phyloP scores from a whole-genome alignment of 1,140 invertebrate genomes.

The Medauroidea extradentata region DNA sequence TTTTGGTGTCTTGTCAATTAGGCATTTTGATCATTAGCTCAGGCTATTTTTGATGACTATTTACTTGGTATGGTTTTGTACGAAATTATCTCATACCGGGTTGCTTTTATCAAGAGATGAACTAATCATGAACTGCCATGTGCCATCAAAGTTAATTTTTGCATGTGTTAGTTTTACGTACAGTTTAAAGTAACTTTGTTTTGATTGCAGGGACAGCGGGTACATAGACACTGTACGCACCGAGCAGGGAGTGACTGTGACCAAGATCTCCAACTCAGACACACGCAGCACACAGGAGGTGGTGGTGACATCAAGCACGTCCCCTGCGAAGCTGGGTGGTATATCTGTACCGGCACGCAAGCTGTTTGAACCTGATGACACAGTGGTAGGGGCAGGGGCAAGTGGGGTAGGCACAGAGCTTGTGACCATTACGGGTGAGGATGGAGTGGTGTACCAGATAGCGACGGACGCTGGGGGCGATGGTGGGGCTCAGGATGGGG shows the following conservation, averaged over 20 bases:
- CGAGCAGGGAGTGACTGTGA: constrained; percentile 15
- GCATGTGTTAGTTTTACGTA: too few species aligned
- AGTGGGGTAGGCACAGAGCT: constrained; percentile 39
- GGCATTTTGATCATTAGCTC: too few species aligned
- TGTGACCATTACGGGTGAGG: constrained; percentile 50
- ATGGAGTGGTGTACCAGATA: constrained; percentile 55
- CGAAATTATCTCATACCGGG: too few species aligned
- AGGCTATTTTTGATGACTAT: too few species aligned
- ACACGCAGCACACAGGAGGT: neutral
- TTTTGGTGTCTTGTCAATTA: too few species aligned
- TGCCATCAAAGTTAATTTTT: too few species aligned
- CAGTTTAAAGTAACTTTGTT: too few species aligned
- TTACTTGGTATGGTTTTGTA: too few species aligned
- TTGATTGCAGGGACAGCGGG: constrained; percentile 34
- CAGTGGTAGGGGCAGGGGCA: constrained; percentile 24
- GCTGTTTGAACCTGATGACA: constrained; percentile 5
- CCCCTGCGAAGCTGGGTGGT: neutral
- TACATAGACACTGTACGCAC: constrained; percentile 8
- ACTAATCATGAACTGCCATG: too few species aligned
- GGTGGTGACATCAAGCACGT: neutral
- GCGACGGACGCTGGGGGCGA: constrained; percentile 5
- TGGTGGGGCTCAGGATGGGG: constrained; percentile 22
- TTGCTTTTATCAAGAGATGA: neutral
- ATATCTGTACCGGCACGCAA: constrained; percentile 10
- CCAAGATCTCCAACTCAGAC: constrained; percentile 8